phyloP scores from a whole-genome alignment of 2,888 invertebrate genomes.

The Melieria crassipennis region DNA sequence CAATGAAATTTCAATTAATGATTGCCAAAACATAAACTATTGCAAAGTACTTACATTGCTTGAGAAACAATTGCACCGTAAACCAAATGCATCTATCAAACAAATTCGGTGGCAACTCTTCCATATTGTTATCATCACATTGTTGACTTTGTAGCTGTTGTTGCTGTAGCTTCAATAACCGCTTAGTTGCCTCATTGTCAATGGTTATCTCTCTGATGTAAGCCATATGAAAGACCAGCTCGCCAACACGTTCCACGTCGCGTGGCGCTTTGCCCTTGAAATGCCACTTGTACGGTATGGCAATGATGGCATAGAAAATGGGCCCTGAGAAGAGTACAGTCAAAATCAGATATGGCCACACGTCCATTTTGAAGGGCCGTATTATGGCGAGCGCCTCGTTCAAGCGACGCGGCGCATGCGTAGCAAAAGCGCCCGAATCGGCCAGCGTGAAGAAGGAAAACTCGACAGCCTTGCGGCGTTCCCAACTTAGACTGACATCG shows the following conservation, averaged over 20 bases:
- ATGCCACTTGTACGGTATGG: slow-evolving; percentile 67
- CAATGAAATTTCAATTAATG: no score
- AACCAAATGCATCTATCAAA: slow-evolving; percentile 78
- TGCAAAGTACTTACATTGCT: slow-evolving; percentile 71
- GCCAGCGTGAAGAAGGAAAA: slow-evolving; percentile 81
- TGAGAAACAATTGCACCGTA: slow-evolving; percentile 74
- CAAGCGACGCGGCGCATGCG: slow-evolving; percentile 77
- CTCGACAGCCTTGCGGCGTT: slow-evolving; percentile 76
- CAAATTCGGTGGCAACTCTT: slow-evolving; percentile 61
- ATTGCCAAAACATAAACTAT: no score
- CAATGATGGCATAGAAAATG: slow-evolving; percentile 74
- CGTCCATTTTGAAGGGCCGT: slow-evolving; percentile 78
- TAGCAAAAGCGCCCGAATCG: slow-evolving; percentile 80
- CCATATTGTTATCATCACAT: background rate
- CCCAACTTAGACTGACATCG: slow-evolving; percentile 79
- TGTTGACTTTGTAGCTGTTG: slow-evolving; percentile 6
- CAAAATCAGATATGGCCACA: slow-evolving; percentile 77
- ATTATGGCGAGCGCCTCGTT: slow-evolving; percentile 80
- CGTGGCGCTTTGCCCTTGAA: background rate
- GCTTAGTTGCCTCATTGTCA: slow-evolving; percentile 42
- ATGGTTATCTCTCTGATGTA: slow-evolving; percentile 62
- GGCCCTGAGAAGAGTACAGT: slow-evolving; percentile 76
- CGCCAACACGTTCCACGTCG: slow-evolving; percentile 47
- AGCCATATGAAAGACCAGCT: slow-evolving; percentile 49
- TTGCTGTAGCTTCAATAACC: slow-evolving; percentile 33